Evolutionary conservation across 2,797 vertebrate species (phyloP).

Genomic region (Micropoecilia bifurca): DNA sequence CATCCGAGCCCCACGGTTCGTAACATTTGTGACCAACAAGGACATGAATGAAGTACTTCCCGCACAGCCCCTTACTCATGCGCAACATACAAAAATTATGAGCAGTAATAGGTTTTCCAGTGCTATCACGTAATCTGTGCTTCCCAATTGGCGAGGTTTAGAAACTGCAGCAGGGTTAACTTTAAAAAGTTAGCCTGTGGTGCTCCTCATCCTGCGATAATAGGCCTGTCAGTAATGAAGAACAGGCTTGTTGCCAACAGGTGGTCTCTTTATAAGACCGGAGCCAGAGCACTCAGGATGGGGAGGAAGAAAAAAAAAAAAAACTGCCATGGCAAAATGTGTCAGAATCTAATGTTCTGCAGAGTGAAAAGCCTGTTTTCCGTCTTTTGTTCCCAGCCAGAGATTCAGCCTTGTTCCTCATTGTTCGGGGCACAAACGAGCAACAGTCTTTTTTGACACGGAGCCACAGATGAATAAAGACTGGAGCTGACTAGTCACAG

Average conservation of each 20-base stretch:
- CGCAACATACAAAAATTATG: conserved; percentile 56
- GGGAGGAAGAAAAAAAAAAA: conserved; percentile 37
- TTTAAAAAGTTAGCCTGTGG: conserved; percentile 83
- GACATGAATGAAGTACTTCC: conserved; percentile 53
- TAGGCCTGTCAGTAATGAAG: conserved; percentile 84
- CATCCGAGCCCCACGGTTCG: conserved; percentile 40
- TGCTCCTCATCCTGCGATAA: conserved; percentile 83
- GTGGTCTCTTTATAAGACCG: conserved; percentile 98
- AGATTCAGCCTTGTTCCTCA: conserved; percentile 98
- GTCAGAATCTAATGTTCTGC: conserved; percentile 99
- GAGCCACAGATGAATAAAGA: conserved; percentile 99
- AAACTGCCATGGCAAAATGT: conserved; percentile 90
- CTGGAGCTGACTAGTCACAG: conserved; percentile 97
- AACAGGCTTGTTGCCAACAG: conserved; percentile 93
- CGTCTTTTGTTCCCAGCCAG: conserved; percentile 96
- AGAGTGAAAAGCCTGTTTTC: conserved; percentile 99
- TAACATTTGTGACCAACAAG: conserved; percentile 63
- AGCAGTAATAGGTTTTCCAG: conserved; percentile 53
- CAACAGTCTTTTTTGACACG: conserved; percentile 99
- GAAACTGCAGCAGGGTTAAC: conserved; percentile 82
- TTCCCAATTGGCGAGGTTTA: conserved; percentile 53
- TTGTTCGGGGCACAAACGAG: conserved; percentile 96
- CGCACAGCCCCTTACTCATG: conserved; percentile 51
- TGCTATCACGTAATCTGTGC: conserved; percentile 44
- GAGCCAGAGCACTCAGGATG: conserved; percentile 92